Conservation (phyloP, 2,113 vertebrate genomes). For the human region GRCh38 chr14:76118501-76119000, state of each 20-base stretch:
- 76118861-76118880: neutral
- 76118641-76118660: neutral
- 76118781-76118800: neutral
- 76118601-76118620: neutral
- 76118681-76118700: too few species aligned
- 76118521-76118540: too few species aligned
- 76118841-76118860: neutral
- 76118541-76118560: too few species aligned
- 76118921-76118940: neutral
- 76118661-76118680: neutral
- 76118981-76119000: too few species aligned
- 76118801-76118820: neutral
- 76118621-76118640: neutral
- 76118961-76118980: too few species aligned
- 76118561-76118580: too few species aligned
- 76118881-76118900: neutral
- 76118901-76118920: neutral
- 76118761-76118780: neutral
- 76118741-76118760: accelerated
- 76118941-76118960: too few species aligned
- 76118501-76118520: too few species aligned
- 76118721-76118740: neutral
- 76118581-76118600: too few species aligned
- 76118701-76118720: neutral
- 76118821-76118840: accelerated